Percentiles rank a stretch among this genome's conserved stretches.
Conservation (phyloP, 1,140 invertebrate genomes). For the Ips typographus region DNA sequence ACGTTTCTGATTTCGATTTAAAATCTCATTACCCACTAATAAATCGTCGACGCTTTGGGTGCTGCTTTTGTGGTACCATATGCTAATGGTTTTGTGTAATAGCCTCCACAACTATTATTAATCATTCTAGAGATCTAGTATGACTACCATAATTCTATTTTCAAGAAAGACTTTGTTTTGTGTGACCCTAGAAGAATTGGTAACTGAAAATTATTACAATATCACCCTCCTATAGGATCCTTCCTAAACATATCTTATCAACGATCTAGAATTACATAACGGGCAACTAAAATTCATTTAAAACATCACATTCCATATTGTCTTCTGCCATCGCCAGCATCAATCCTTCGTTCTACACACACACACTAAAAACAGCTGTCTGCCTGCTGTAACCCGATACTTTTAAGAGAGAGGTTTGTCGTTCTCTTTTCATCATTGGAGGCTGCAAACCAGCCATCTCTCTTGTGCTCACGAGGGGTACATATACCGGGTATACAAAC, state of each 20-base stretch:
- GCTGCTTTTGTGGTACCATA: no score
- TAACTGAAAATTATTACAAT: no score
- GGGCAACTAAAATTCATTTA: slow-evolving; percentile 15
- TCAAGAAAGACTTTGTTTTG: no score
- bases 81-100: no score
- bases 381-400: slow-evolving; percentile 49
- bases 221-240: no score
- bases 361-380: slow-evolving; percentile 50
- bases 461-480: slow-evolving; percentile 5
- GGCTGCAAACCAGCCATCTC: slow-evolving; percentile 20
- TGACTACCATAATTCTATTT: no score
- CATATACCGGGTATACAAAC: slow-evolving; percentile 47
- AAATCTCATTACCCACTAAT: neutral
- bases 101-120: no score
- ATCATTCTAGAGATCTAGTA: no score
- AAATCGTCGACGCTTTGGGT: neutral
- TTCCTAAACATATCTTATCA: no score
- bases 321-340: slow-evolving; percentile 35
- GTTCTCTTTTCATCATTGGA: slow-evolving; percentile 29
- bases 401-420: slow-evolving; percentile 48
- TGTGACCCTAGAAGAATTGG: no score
- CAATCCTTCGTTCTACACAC: slow-evolving; percentile 44
- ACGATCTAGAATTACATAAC: no score
- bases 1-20: slow-evolving; percentile 1
- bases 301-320: slow-evolving; percentile 27